phyloP scores from a whole-genome alignment of 2,888 invertebrate genomes.

The Cistogaster globosa region DNA sequence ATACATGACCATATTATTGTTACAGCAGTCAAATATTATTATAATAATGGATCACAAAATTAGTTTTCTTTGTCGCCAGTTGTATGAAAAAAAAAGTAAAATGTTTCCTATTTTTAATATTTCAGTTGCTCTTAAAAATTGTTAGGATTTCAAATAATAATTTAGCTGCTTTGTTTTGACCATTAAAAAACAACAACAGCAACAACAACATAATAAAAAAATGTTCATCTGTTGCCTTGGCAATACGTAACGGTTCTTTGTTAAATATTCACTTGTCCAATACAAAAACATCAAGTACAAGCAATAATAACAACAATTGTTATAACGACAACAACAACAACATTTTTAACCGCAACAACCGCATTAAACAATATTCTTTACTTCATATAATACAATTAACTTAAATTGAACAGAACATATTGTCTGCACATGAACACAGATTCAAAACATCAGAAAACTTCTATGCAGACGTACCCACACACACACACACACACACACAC shows the following conservation, averaged over 20 bases:
- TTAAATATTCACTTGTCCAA: slow-evolving; percentile 70
- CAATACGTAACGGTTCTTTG: slow-evolving; percentile 66
- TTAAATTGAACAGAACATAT: slow-evolving; percentile 28
- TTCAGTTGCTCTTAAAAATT: too few species aligned
- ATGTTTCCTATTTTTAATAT: too few species aligned
- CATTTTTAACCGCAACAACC: slow-evolving; percentile 24
- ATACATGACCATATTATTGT: too few species aligned
- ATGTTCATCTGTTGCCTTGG: slow-evolving; percentile 12
- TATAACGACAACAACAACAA: slow-evolving; percentile 27
- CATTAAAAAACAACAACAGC: too few species aligned
- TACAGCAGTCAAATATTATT: too few species aligned
- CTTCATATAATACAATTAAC: not conserved
- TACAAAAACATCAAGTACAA: slow-evolving; percentile 32
- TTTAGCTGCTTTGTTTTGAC: not conserved
- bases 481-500: not conserved
- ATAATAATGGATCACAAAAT: too few species aligned
- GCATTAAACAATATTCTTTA: slow-evolving; percentile 34
- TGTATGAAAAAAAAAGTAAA: too few species aligned
- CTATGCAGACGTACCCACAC: too few species aligned
- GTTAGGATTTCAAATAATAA: not conserved
- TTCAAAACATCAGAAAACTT: too few species aligned
- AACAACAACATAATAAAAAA: not conserved
- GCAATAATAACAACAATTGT: slow-evolving; percentile 20
- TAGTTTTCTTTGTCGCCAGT: too few species aligned
- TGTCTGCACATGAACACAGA: not conserved